Evolutionary conservation across 2,113 vertebrate species (phyloP).

Genomic region (Odobenus rosmarus): DNA sequence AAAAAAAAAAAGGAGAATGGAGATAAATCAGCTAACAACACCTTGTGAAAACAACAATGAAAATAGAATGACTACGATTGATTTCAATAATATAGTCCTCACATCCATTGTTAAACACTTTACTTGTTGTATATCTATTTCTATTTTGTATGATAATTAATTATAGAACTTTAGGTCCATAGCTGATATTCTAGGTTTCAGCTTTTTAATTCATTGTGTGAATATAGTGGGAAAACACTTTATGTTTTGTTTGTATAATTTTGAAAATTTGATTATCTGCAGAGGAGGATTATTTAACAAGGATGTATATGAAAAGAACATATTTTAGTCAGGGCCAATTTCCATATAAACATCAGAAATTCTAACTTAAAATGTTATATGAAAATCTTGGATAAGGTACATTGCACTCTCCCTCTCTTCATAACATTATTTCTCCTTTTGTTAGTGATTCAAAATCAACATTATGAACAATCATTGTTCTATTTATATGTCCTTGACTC

Average conservation of each 20-base stretch:
- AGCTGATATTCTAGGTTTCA: neutral
- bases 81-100: neutral
- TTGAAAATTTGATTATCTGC: slow-evolving; percentile 27
- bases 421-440: neutral
- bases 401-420: neutral
- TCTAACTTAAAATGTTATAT: neutral
- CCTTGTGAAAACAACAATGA: neutral
- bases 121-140: neutral
- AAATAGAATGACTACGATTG: neutral
- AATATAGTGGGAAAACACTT: neutral
- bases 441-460: neutral
- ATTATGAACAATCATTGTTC: neutral
- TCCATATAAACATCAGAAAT: neutral
- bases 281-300: neutral
- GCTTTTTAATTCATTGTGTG: neutral
- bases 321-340: neutral
- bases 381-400: neutral
- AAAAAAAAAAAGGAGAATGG: neutral
- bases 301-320: neutral
- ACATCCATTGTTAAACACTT: neutral
- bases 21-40: neutral
- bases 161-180: neutral
- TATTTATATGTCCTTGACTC: neutral
- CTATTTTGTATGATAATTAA: neutral
- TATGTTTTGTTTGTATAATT: neutral